These are phyloP conservation scores for Decapterus maruadsi DNA, from an alignment of 2,797 vertebrate genomes.

Conservation along the genomic window DNA sequence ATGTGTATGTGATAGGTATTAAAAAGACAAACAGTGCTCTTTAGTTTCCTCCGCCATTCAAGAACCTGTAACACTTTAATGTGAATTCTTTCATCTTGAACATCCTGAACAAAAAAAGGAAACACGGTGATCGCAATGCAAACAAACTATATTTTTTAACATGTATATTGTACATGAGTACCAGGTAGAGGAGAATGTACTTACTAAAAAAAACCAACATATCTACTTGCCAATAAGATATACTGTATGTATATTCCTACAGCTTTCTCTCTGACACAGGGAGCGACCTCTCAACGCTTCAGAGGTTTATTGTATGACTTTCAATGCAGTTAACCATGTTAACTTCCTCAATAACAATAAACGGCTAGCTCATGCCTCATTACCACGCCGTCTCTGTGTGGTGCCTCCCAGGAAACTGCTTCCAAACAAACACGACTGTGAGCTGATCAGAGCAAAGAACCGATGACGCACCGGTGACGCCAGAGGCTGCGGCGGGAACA, in stretches of 20 bases:
- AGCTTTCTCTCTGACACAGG: conserved; percentile 76
- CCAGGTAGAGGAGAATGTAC: conserved; percentile 88
- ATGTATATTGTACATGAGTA: conserved; percentile 89
- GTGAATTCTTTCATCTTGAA: conserved; percentile 84
- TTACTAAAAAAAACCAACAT: conserved; percentile 80
- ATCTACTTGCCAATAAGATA: conserved; percentile 89
- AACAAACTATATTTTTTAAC: conserved; percentile 90
- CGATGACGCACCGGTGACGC: no score
- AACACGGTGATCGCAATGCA: conserved; percentile 80
- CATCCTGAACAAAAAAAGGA: conserved; percentile 68
- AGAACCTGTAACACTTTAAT: conserved; percentile 80
- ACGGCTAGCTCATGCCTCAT: conserved; percentile 79
- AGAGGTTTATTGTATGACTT: conserved; percentile 84
- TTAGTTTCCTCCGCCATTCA: conserved; percentile 68
- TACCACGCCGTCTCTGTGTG: conserved; percentile 15
- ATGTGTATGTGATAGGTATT: conserved; percentile 69
- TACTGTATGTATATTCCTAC: conserved; percentile 86
- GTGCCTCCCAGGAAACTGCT: neutral
- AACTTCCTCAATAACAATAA: conserved; percentile 87
- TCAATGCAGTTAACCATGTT: conserved; percentile 85
- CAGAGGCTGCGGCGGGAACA: no score
- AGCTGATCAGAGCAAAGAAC: no score
- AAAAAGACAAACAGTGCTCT: conserved; percentile 65
- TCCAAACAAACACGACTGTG: no score
- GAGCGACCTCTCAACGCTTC: conserved; percentile 74